Evolutionary conservation across 2,888 invertebrate genomes (phyloP).

Genomic region (Tricholauxania praeusta): DNA sequence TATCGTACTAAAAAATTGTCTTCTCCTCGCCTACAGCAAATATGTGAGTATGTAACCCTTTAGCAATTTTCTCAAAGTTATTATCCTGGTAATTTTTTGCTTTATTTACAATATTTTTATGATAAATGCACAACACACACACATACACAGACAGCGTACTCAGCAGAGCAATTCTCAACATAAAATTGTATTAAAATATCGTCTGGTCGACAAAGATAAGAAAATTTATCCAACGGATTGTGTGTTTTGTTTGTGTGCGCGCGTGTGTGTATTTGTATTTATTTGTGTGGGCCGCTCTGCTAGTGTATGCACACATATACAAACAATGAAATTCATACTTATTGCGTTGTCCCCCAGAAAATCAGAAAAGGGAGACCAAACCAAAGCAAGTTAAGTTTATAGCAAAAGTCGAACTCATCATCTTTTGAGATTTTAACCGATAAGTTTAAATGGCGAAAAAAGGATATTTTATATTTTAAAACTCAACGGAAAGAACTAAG

Average conservation of each 20-base stretch:
- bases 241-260: conserved; percentile 29
- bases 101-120: conserved; percentile 27
- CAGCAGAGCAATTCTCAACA: conserved; percentile 42
- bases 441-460: conserved; percentile 44
- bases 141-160: conserved; percentile 4
- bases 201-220: conserved; percentile 68
- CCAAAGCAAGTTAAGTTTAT: conserved; percentile 42
- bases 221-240: conserved; percentile 66
- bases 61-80: conserved; percentile 13
- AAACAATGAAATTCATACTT: no score
- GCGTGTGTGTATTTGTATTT: neutral
- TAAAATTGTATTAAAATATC: conserved; percentile 65
- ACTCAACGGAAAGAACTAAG: no score
- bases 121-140: conserved; percentile 25
- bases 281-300: neutral
- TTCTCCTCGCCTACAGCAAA: neutral
- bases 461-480: conserved; percentile 40
- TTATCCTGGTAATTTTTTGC: conserved; percentile 8
- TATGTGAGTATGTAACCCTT: conserved; percentile 2
- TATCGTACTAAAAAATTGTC: no score
- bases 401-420: conserved; percentile 58
- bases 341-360: no score
- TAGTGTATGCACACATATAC: no score
- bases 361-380: no score
- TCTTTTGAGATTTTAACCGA: conserved; percentile 35